Evolutionary conservation across 1,140 invertebrate genomes (phyloP).

Genomic region (Galendromus occidentalis): DNA sequence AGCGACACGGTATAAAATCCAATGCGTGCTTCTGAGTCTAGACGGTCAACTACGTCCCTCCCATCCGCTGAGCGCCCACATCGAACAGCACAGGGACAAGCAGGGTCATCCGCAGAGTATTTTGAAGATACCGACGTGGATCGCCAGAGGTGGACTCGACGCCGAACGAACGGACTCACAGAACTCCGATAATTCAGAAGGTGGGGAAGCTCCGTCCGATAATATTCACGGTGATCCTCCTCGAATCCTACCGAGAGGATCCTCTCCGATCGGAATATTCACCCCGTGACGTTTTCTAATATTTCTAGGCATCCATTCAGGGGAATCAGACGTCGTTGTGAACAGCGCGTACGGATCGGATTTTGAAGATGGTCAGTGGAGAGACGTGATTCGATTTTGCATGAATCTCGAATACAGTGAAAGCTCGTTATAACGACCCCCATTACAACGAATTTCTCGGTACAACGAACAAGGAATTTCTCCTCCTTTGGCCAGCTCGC

Average conservation of each 20-base stretch:
- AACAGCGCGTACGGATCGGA: neutral
- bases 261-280: neutral
- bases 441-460: too few relatives aligned
- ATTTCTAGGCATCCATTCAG: slow-evolving; percentile 5
- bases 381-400: too few relatives aligned
- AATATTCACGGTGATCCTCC: slow-evolving; percentile 38
- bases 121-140: neutral
- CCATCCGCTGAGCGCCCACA: slow-evolving; percentile 61
- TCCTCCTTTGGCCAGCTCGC: too few relatives aligned
- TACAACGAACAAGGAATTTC: too few relatives aligned
- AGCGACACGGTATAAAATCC: slow-evolving; percentile 65
- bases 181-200: slow-evolving; percentile 58
- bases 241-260: slow-evolving; percentile 13
- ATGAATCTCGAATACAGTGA: too few relatives aligned
- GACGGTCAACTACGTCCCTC: slow-evolving; percentile 44
- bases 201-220: slow-evolving; percentile 56
- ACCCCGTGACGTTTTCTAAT: too few relatives aligned
- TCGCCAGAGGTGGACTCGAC: neutral
- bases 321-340: neutral
- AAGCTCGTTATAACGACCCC: too few relatives aligned
- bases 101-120: slow-evolving; percentile 31
- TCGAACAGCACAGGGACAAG: slow-evolving; percentile 65
- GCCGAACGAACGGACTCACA: slow-evolving; percentile 47
- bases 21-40: slow-evolving; percentile 52
- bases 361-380: slow-evolving; percentile 11